These are phyloP conservation scores for Crossocerus cetratus DNA, from an alignment of 2,888 invertebrate species.

Conservation along the genomic window DNA sequence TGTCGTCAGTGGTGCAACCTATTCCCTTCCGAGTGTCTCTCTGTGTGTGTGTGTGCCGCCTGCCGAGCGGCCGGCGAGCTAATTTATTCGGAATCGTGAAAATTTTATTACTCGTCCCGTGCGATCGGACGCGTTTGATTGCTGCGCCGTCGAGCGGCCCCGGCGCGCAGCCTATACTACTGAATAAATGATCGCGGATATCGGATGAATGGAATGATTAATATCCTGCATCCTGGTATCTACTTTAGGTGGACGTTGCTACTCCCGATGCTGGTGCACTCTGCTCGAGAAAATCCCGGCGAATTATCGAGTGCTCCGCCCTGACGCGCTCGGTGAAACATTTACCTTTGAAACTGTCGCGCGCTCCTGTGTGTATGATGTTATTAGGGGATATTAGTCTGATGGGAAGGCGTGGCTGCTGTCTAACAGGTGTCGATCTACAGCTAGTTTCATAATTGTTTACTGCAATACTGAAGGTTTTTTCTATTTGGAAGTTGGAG, in stretches of 20 bases:
- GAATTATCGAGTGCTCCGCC: slow-evolving; percentile 25
- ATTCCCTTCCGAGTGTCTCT: slow-evolving; percentile 14
- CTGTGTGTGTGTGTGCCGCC: slow-evolving; percentile 3
- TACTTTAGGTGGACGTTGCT: slow-evolving; percentile 21
- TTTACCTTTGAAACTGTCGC: no score
- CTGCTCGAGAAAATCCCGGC: slow-evolving; percentile 36
- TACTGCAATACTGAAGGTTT: no score
- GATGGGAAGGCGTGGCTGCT: no score
- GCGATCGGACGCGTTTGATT: slow-evolving; percentile 28
- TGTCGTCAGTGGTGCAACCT: slow-evolving; percentile 41
- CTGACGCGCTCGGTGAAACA: no score
- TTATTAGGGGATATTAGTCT: no score
- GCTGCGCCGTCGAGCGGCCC: neutral
- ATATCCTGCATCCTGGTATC: slow-evolving; percentile 50
- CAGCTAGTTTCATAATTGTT: no score
- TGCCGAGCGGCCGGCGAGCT: slow-evolving; percentile 11
- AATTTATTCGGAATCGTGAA: slow-evolving; percentile 53
- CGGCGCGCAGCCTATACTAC: slow-evolving; percentile 12
- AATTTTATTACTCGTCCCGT: slow-evolving; percentile 49
- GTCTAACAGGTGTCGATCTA: no score
- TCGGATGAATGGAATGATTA: slow-evolving; percentile 56
- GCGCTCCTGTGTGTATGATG: no score
- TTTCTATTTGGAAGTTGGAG: no score
- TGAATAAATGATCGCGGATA: slow-evolving; percentile 53
- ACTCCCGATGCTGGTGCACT: neutral